Evolutionary conservation across 2,113 vertebrate species (phyloP).

Genomic region (Phoxinus phoxinus): DNA sequence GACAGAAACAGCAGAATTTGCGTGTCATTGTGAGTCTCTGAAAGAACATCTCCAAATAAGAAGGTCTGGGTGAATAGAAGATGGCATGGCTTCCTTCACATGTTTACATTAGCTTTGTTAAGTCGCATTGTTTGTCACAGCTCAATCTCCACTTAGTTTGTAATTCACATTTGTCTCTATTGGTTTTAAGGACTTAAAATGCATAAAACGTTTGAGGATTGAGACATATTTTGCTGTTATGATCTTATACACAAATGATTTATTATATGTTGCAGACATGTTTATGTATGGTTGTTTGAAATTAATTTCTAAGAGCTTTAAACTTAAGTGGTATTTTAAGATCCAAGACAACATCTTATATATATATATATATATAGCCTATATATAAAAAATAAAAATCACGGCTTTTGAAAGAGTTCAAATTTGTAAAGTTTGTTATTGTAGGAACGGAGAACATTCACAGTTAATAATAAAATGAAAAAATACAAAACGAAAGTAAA

Average conservation of each 20-base stretch:
- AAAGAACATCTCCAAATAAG: constrained; percentile 72
- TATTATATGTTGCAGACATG: neutral
- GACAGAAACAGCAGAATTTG: constrained; percentile 67
- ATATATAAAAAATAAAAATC: no score
- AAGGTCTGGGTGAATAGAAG: constrained; percentile 68
- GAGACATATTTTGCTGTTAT: neutral
- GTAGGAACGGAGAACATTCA: no score
- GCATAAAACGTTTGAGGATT: neutral
- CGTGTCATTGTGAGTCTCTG: constrained; percentile 68
- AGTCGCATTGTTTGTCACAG: constrained; percentile 32
- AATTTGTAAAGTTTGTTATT: no score
- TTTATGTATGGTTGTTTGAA: neutral
- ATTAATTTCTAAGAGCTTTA: neutral
- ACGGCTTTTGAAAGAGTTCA: neutral
- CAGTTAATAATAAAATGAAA: no score
- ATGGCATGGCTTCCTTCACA: constrained; percentile 60
- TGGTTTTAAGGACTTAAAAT: constrained; percentile 23
- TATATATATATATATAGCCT: no score
- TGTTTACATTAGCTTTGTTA: constrained; percentile 52
- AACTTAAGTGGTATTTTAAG: neutral
- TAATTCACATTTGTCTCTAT: constrained; percentile 34
- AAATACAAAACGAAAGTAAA: no score
- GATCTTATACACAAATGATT: neutral
- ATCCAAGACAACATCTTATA: neutral
- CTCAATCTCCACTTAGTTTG: constrained; percentile 49